These are phyloP conservation scores for Chrysaora quinquecirrha DNA, from an alignment of 30 jellyfish, hydroid and myxozoan species.

Conservation along the genomic window DNA sequence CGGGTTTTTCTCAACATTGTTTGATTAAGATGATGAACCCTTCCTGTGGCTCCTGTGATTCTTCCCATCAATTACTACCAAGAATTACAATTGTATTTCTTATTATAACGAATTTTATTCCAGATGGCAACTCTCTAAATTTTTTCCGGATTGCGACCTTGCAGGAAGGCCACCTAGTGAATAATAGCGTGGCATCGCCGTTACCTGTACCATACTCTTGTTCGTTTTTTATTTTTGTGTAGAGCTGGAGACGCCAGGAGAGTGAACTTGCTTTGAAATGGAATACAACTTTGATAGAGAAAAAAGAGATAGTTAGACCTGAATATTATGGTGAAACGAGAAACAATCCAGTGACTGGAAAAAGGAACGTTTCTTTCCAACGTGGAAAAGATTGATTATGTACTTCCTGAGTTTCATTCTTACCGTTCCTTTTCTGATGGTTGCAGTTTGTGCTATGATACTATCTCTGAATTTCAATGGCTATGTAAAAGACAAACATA, in stretches of 20 bases:
- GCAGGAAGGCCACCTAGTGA: no score
- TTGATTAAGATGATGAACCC: no score
- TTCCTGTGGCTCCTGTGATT: no score
- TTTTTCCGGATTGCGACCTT: no score
- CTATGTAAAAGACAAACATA: conserved; percentile 80
- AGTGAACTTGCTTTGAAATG: conserved; percentile 83
- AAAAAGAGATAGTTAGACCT: conserved; percentile 79
- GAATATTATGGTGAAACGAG: conserved; percentile 80
- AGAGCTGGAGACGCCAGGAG: conserved; percentile 94
- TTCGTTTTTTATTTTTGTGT: not conserved
- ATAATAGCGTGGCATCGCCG: no score
- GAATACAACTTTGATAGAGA: conserved; percentile 79
- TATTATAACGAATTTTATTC: no score
- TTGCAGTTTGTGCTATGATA: conserved; percentile 93
- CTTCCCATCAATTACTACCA: no score
- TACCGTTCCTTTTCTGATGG: conserved; percentile 74
- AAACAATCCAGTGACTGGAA: conserved; percentile 85
- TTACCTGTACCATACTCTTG: no score
- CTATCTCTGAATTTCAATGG: conserved; percentile 91
- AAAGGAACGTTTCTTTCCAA: conserved; percentile 80
- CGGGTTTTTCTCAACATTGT: no score
- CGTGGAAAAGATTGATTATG: conserved; percentile 84
- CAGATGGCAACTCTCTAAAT: no score
- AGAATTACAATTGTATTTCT: no score
- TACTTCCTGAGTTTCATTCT: conserved; percentile 71